Evolutionary conservation across 92 coral and sea anemone species (phyloP).

Genomic region (Porites divaricata): DNA sequence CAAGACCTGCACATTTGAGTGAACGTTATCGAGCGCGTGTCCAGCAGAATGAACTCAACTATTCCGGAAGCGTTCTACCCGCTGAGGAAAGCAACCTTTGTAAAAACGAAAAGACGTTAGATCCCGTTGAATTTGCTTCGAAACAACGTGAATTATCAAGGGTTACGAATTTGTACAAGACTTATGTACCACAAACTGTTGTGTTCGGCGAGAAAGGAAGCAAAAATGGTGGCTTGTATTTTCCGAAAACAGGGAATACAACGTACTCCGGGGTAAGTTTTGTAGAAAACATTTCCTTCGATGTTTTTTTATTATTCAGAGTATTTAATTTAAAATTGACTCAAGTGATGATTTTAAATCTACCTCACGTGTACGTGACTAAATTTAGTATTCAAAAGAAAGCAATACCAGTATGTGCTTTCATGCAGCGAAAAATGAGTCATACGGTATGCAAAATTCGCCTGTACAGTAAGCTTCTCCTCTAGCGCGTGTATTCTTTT

Average conservation of each 20-base stretch:
- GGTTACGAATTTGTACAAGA: slow-evolving; percentile 27
- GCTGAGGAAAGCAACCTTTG: slow-evolving; percentile 55
- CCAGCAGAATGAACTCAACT: slow-evolving; percentile 39
- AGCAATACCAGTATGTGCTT: neutral
- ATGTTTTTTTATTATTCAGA: neutral
- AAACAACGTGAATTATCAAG: slow-evolving; percentile 86
- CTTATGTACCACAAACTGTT: slow-evolving; percentile 28
- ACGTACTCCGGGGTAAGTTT: slow-evolving; percentile 28
- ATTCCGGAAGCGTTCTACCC: slow-evolving; percentile 65
- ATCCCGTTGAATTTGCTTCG: slow-evolving; percentile 87
- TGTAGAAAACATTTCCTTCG: neutral
- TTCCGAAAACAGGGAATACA: slow-evolving; percentile 35
- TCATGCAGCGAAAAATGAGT: slow-evolving; percentile 2
- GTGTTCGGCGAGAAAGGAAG: slow-evolving; percentile 36
- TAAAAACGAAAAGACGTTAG: slow-evolving; percentile 61
- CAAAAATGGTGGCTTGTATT: slow-evolving; percentile 31
- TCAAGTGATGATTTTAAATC: neutral
- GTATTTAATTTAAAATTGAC: neutral
- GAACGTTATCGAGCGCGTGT: slow-evolving; percentile 48
- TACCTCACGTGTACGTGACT: slow-evolving; percentile 29
- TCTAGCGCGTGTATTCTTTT: neutral
- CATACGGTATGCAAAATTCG: neutral
- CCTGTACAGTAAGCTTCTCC: neutral
- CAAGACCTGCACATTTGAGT: slow-evolving; percentile 78
- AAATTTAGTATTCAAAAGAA: slow-evolving; percentile 23